phyloP scores from a whole-genome alignment of 2,888 invertebrate species.

The Agriotes lineatus region DNA sequence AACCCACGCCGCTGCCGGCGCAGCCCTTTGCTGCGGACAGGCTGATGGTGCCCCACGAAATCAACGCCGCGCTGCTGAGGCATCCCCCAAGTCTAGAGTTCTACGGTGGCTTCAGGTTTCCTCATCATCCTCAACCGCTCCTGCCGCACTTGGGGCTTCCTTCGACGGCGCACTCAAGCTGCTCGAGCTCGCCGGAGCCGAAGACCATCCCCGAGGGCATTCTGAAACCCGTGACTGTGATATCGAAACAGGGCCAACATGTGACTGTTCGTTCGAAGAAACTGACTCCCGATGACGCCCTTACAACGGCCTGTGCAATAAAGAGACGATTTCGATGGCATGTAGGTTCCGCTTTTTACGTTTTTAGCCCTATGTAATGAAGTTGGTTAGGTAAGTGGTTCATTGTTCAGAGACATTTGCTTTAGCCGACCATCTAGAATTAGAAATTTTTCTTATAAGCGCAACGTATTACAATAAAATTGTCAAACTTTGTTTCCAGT shows the following conservation, averaged over 20 bases:
- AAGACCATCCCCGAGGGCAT: slow-evolving; percentile 54
- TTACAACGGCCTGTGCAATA: slow-evolving; percentile 24
- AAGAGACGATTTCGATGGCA: too few species aligned
- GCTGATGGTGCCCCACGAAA: slow-evolving; percentile 59
- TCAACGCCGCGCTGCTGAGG: slow-evolving; percentile 58
- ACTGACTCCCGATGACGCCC: background rate
- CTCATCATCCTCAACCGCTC: slow-evolving; percentile 58
- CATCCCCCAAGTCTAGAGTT: slow-evolving; percentile 68
- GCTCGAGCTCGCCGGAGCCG: slow-evolving; percentile 62
- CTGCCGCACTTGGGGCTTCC: slow-evolving; percentile 58
- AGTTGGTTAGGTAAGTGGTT: too few species aligned
- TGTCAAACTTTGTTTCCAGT: too few species aligned
- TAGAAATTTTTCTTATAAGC: too few species aligned
- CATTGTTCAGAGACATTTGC: too few species aligned
- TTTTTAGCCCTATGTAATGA: too few species aligned
- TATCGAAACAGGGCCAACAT: slow-evolving; percentile 55
- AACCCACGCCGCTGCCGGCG: slow-evolving; percentile 70
- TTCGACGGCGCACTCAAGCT: slow-evolving; percentile 57
- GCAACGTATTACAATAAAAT: too few species aligned
- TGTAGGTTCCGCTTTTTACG: too few species aligned
- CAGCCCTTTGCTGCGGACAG: slow-evolving; percentile 64
- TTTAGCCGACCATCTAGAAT: too few species aligned
- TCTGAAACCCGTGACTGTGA: slow-evolving; percentile 65
- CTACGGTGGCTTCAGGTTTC: slow-evolving; percentile 66
- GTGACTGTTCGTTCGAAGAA: slow-evolving; percentile 20